A percentile compares a stretch with the other conserved stretches of the same genome.
Evolutionary conservation across 2,888 invertebrate species (phyloP).

Genomic region (Ypsolopha scabrella): DNA sequence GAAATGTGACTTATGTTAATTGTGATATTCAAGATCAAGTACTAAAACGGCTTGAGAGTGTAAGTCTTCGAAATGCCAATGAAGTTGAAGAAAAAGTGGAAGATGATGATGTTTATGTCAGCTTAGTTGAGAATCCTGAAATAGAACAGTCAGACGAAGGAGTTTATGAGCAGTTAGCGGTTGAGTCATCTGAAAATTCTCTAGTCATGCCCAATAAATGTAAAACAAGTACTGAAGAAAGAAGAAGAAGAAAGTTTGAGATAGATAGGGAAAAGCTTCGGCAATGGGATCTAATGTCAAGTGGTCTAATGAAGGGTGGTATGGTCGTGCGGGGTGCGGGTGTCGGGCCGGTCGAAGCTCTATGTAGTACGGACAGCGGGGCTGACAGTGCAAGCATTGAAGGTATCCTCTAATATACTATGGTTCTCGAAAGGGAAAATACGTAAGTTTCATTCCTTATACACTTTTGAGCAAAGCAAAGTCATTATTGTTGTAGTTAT

Average conservation of each 20-base stretch:
- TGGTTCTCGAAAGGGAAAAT: constrained; percentile 54
- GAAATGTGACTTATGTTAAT: constrained; percentile 85
- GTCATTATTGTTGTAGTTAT: constrained; percentile 34
- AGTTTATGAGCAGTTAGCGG: constrained; percentile 67
- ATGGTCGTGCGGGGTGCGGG: constrained; percentile 45
- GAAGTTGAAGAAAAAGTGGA: constrained; percentile 42
- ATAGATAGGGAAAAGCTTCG: constrained; percentile 88
- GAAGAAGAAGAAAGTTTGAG: constrained; percentile 63
- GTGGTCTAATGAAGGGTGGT: constrained; percentile 75
- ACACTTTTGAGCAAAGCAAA: constrained; percentile 50
- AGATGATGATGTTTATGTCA: constrained; percentile 66
- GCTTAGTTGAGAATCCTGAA: constrained; percentile 45
- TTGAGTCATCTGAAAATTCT: constrained; percentile 37
- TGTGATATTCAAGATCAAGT: constrained; percentile 71
- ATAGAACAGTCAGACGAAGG: constrained; percentile 56
- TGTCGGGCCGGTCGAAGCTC: constrained; percentile 40
- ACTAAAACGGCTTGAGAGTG: constrained; percentile 41
- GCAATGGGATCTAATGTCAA: constrained; percentile 91
- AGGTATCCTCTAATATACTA: constrained; percentile 64
- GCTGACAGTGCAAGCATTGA: constrained; percentile 61
- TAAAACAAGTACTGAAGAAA: constrained; percentile 15
- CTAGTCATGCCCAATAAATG: constrained; percentile 11
- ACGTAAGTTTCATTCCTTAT: constrained; percentile 58
- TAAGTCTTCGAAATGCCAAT: constrained; percentile 20
- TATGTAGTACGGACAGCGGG: constrained; percentile 52